Percentiles rank a stretch among this genome's conserved stretches.
Evolutionary conservation across 2,113 vertebrate genomes (phyloP).

Genomic region (Malurus cyaneus): DNA sequence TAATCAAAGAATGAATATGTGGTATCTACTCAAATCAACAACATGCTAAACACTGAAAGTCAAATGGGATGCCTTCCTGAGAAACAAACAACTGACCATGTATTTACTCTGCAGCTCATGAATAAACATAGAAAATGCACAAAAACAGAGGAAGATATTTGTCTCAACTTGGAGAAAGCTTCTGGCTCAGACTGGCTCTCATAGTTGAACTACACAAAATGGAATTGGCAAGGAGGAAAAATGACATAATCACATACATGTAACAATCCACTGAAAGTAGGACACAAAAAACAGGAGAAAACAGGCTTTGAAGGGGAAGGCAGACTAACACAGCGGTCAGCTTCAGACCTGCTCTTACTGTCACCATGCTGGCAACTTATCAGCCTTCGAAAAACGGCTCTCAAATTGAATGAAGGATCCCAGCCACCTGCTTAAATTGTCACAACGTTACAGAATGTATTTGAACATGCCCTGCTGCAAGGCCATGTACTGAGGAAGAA

Average conservation of each 20-base stretch:
- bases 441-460: background rate
- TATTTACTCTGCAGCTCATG: constrained; percentile 55
- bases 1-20: constrained; percentile 40
- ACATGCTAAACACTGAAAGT: constrained; percentile 26
- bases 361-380: background rate
- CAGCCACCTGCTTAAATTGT: background rate
- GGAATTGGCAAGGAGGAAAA: constrained; percentile 62
- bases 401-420: background rate
- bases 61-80: constrained; percentile 35
- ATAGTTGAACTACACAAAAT: constrained; percentile 54
- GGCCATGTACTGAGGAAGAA: background rate
- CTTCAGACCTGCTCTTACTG: constrained; percentile 16
- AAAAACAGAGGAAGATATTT: constrained; percentile 46
- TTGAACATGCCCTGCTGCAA: background rate
- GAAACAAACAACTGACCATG: constrained; percentile 53
- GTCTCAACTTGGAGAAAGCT: constrained; percentile 29
- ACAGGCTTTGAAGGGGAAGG: constrained; percentile 45
- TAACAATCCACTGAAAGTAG: constrained; percentile 64
- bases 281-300: constrained; percentile 58
- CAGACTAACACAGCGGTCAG: background rate
- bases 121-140: constrained; percentile 45
- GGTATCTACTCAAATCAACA: constrained; percentile 31
- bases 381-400: background rate
- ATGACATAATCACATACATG: constrained; percentile 64
- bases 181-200: constrained; percentile 41